Base-by-base conservation (phyloP, 1,140 invertebrate species). In the Venturia canescens region DNA sequence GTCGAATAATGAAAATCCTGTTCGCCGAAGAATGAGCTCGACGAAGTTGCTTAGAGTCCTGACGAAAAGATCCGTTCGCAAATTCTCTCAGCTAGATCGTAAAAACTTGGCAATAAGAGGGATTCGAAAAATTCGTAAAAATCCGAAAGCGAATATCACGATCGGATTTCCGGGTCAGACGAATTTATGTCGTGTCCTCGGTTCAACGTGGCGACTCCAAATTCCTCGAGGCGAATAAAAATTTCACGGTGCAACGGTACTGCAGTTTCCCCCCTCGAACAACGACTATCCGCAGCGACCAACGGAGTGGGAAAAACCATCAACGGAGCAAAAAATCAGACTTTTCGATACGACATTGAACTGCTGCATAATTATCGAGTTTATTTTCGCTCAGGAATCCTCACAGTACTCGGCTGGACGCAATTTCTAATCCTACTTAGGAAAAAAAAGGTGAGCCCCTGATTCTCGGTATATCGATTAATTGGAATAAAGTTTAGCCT, bases 121-220 rank as follows among this genome's bases (percentile, higher is more conserved):
- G 50, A 53, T 53, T 53, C 16, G 50, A 53, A 1, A 21, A 53
- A 53, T 53, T 53, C 50, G 16, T 53, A 53, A 53, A 53, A 53
- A 53, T 21, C 16, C 16, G 7, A 53, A 53, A 11, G n/a, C 50
- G 50, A 18, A 53, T n/a, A 53, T n/a, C 50, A 18, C 16, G 18
- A 53, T 53, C 50, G 50, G 50, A 53, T 53, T 53, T 53, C 50
- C 50, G 50, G 50, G 50, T 53, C 50, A 53, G 50, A 53, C 50
- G 16, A 53, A 53, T 53, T 53, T 53, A 53, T 53, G n/a, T 53
- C 38, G n/a, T 53, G 50, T 53, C 18, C 50, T 53, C 50, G 50
- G 50, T 53, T 53, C 4, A 21, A n/a, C 50, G 50, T 53, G 50
- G 50, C 50, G 50, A 53, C 50, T 53, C 50, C 18, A 53, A 53